Percentiles rank a stretch among this genome's conserved stretches.
Evolutionary conservation across 2,888 invertebrate genomes (phyloP).

Genomic region (Chrysolina americana): DNA sequence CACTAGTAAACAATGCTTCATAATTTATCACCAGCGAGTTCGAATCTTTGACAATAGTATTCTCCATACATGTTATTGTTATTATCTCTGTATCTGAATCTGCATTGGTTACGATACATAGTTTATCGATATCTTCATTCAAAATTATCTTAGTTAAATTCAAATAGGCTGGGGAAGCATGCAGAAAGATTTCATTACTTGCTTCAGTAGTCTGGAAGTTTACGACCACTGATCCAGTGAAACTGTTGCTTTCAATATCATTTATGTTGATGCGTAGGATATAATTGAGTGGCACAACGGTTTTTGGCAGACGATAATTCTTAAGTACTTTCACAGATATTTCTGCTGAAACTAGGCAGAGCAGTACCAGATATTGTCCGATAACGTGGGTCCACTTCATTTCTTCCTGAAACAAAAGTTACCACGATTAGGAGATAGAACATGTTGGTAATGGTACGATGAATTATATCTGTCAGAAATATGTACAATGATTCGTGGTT

Average conservation of each 20-base stretch:
- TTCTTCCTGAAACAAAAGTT: not conserved
- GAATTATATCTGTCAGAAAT: too few species aligned
- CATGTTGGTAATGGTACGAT: too few species aligned
- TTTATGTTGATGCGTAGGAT: constrained; percentile 14
- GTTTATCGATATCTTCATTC: not conserved
- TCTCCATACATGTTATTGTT: constrained; percentile 23
- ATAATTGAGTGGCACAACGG: constrained; percentile 16
- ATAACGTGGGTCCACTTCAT: not conserved
- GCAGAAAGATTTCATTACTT: not conserved
- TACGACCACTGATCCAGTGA: constrained; percentile 23
- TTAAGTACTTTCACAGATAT: constrained; percentile 60
- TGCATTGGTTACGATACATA: constrained; percentile 9
- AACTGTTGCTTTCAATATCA: not conserved
- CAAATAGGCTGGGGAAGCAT: constrained; percentile 6
- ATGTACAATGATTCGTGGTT: too few species aligned
- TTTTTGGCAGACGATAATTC: constrained; percentile 21
- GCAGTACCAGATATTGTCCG: not conserved
- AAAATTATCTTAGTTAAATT: constrained; percentile 23
- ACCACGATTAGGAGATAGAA: not conserved
- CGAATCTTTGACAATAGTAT: not conserved
- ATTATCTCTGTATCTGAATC: not conserved
- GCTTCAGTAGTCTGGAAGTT: constrained; percentile 9
- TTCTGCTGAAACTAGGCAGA: constrained; percentile 2
- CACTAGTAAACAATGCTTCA: not conserved
- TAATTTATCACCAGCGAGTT: constrained; percentile 8